A percentile compares a stretch with the other conserved stretches of the same genome.
phyloP scores from a whole-genome alignment of 2,888 invertebrate genomes.

The Nomada fabriciana region DNA sequence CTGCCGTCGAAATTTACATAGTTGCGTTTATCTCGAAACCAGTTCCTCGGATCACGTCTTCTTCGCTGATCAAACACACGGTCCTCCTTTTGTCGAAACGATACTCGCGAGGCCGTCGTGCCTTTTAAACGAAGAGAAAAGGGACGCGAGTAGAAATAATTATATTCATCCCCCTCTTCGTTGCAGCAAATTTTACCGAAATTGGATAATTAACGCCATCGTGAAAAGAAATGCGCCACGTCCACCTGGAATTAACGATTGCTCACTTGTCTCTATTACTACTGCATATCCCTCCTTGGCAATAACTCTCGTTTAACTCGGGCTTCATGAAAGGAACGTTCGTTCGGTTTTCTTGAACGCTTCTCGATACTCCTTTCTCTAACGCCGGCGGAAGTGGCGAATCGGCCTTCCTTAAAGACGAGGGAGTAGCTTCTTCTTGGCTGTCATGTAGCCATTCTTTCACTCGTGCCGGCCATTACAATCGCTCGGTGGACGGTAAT shows the following conservation, averaged over 20 bases:
- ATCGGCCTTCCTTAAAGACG: slow-evolving; percentile 47
- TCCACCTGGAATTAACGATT: slow-evolving; percentile 40
- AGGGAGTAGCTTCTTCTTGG: slow-evolving; percentile 56
- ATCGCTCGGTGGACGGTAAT: slow-evolving; percentile 52
- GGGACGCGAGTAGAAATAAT: slow-evolving; percentile 4
- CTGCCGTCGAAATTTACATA: slow-evolving; percentile 67
- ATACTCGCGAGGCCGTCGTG: neutral
- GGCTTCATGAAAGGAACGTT: slow-evolving; percentile 57
- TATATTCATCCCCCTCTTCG: neutral
- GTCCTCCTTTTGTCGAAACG: neutral
- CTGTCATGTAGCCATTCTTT: slow-evolving; percentile 55
- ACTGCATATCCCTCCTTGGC: slow-evolving; percentile 29
- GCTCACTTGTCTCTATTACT: slow-evolving; percentile 59
- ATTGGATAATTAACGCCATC: slow-evolving; percentile 47
- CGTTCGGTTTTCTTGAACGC: slow-evolving; percentile 46
- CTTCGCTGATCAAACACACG: slow-evolving; percentile 35
- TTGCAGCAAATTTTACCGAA: slow-evolving; percentile 18
- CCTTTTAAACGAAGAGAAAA: neutral
- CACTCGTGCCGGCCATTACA: slow-evolving; percentile 51
- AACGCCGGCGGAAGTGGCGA: slow-evolving; percentile 59
- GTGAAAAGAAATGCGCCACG: slow-evolving; percentile 8
- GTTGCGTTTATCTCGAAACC: slow-evolving; percentile 65
- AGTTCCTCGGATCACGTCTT: slow-evolving; percentile 52
- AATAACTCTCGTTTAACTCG: slow-evolving; percentile 64
- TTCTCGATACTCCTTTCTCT: slow-evolving; percentile 52